Evolutionary conservation across 2,797 vertebrate genomes (phyloP).

Genomic region (Carduelis carduelis): DNA sequence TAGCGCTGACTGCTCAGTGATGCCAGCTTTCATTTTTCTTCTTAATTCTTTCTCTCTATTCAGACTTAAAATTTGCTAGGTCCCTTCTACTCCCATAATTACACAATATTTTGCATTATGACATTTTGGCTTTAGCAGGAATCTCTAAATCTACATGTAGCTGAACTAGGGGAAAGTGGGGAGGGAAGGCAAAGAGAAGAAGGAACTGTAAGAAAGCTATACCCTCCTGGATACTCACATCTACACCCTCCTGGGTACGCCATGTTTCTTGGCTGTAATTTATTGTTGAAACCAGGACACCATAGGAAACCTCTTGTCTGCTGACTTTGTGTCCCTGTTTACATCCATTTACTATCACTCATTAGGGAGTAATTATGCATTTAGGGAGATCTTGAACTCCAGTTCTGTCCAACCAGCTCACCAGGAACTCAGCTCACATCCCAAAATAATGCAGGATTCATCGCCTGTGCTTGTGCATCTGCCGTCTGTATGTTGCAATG

Average conservation of each 20-base stretch:
- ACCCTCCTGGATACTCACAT: not conserved
- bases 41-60: not conserved
- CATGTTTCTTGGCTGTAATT: not conserved
- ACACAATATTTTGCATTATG: not conserved
- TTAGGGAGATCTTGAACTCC: not conserved
- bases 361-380: too few species aligned
- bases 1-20: not conserved
- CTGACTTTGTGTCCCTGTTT: not conserved
- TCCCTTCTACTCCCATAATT: not conserved
- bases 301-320: not conserved
- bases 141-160: not conserved
- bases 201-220: not conserved
- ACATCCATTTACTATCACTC: not conserved
- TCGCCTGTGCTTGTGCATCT: fast-evolving
- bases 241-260: not conserved
- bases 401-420: not conserved
- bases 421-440: not conserved
- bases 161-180: fast-evolving
- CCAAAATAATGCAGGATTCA: not conserved
- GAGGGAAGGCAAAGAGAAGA: not conserved
- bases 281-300: not conserved
- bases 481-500: not conserved
- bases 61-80: not conserved
- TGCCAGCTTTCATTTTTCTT: not conserved
- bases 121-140: not conserved